These are phyloP conservation scores for Danio choprae DNA, from an alignment of 2,797 vertebrate species.

Conservation along the genomic window DNA sequence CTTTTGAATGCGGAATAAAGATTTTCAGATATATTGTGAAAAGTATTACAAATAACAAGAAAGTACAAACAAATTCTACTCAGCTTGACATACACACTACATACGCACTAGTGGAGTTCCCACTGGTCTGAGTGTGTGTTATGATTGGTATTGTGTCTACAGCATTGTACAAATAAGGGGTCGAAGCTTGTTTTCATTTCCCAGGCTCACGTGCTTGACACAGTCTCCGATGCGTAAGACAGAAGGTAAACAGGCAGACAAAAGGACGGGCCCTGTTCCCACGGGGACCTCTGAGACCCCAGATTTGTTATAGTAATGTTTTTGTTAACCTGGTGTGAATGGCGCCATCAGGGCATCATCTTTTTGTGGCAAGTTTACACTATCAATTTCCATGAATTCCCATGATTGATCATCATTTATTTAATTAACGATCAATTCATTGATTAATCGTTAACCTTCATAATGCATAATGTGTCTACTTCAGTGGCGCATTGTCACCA, in stretches of 20 bases:
- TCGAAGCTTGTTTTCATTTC: conserved; percentile 68
- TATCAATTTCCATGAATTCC: too few relatives aligned
- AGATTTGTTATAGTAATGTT: conserved; percentile 61
- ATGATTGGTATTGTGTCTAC: conserved; percentile 39
- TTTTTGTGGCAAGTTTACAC: too few relatives aligned
- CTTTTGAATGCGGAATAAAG: too few relatives aligned
- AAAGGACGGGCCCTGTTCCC: conserved; percentile 70
- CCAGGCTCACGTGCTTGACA: conserved; percentile 70
- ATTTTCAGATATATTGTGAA: background rate
- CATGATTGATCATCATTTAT: too few relatives aligned
- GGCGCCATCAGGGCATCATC: background rate
- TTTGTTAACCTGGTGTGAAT: conserved; percentile 39
- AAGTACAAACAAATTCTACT: background rate
- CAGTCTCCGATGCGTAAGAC: conserved; percentile 64
- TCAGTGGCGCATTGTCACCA: too few relatives aligned
- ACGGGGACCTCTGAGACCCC: conserved; percentile 63
- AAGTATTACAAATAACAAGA: too few relatives aligned
- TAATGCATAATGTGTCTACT: too few relatives aligned
- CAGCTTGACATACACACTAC: background rate
- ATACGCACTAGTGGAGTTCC: background rate
- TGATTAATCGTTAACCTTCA: too few relatives aligned
- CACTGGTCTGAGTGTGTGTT: conserved; percentile 25
- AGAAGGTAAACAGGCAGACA: conserved; percentile 75
- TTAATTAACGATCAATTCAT: too few relatives aligned
- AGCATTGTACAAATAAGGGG: conserved; percentile 50